Evolutionary conservation across 1,140 invertebrate genomes (phyloP), one percentile per base, ranked within the genome.

Genomic region (Dinothrombium tinctorium): DNA sequence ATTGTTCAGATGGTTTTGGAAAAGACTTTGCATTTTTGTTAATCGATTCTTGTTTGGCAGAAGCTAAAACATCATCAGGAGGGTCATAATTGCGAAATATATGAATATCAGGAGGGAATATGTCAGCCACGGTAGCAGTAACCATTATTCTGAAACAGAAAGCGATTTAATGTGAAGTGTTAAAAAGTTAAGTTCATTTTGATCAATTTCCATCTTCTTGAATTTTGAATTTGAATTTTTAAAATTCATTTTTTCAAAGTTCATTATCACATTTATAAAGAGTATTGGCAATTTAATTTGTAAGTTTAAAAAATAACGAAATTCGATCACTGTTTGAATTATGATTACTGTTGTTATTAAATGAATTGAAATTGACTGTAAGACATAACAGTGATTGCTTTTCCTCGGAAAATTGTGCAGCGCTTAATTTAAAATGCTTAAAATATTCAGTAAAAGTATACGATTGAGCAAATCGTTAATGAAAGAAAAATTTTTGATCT

Each of bases 31-130:
- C 8, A n/a, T 14, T 8, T 14, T 14, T 2, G 4, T 14, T 4
- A 19, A 9, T 15, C 9, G 33, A 32, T 2, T 43, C 33, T 11
- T 4, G 38, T 25, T 47, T 52, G 55, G 19, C 4, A 6, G 20
- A 12, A 2, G 65, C 61, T 4, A 84, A 47, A 22, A 80, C 59
- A 15, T 63, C 51, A 47, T 67, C 66, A 2, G 81, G 73, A 20
- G 73, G 68, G 4, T 70, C 65, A 55, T 95, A 98, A 57, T 90
- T 94, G 21, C 89, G 68, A 54, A 96, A 96, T 6, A 95, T 59
- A 57, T 94, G 84, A 5, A 96, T 61, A 51, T 90, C 82, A 0
- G 90, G 75, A 0, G 92, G 92, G 54, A 81, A 83, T 15, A 77
- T 65, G 56, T 95, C 84, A 0, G 82, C 87, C 38, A 92, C 56